Conservation (phyloP, 2,113 vertebrate genomes). For the Muntiacus muntjak region DNA sequence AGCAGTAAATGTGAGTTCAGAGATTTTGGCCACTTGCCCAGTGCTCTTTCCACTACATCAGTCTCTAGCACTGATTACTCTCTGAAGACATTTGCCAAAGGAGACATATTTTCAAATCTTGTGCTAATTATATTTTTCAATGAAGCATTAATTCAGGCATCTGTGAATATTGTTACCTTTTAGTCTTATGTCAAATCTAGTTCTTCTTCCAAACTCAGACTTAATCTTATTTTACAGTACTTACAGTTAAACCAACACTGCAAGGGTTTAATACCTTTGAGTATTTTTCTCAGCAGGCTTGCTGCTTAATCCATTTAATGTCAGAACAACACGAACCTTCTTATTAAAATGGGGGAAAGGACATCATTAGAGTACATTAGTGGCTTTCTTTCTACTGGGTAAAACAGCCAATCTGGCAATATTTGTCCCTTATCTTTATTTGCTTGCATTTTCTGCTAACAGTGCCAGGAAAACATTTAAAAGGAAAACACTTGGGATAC, state of each 20-base stretch:
- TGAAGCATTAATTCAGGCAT: conserved; percentile 69
- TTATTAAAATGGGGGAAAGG: conserved; percentile 55
- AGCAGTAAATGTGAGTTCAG: conserved; percentile 8
- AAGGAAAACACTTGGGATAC: background rate
- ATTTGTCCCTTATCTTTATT: background rate
- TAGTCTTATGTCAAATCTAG: conserved; percentile 66
- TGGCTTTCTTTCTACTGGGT: background rate
- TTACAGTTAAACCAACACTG: conserved; percentile 74
- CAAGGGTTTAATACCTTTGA: conserved; percentile 68
- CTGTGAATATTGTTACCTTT: conserved; percentile 63
- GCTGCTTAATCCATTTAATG: conserved; percentile 73
- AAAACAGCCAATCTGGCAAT: background rate
- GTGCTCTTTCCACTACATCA: conserved; percentile 66
- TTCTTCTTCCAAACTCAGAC: conserved; percentile 62
- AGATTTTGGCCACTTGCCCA: conserved; percentile 60
- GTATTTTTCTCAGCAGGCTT: conserved; percentile 76
- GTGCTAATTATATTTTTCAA: conserved; percentile 74
- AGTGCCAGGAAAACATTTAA: background rate
- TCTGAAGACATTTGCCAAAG: conserved; percentile 65
- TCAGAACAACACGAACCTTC: conserved; percentile 65
- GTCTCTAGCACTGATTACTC: conserved; percentile 51
- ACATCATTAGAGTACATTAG: conserved; percentile 26
- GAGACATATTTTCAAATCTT: conserved; percentile 75
- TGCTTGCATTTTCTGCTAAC: background rate
- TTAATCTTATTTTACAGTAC: conserved; percentile 75